phyloP scores from a whole-genome alignment of 2,888 invertebrate genomes.

The Calameuta idolon region DNA sequence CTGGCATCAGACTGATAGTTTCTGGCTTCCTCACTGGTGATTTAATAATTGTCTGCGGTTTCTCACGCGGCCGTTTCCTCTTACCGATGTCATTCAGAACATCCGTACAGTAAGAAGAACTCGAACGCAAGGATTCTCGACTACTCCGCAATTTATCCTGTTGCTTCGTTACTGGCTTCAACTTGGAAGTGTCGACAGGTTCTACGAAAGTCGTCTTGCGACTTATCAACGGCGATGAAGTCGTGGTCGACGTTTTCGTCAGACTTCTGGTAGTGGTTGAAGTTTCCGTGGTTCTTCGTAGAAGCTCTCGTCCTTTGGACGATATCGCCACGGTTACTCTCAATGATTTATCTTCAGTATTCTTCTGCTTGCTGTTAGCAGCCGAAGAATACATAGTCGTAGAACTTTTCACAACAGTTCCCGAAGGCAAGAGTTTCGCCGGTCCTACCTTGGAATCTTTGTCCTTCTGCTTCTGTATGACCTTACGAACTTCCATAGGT shows the following conservation, averaged over 20 bases:
- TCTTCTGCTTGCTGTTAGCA: slow-evolving; percentile 47
- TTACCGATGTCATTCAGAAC: slow-evolving; percentile 32
- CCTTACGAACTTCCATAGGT: slow-evolving; percentile 71
- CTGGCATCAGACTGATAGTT: slow-evolving; percentile 38
- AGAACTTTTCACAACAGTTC: slow-evolving; percentile 65
- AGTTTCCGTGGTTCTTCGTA: slow-evolving; percentile 47
- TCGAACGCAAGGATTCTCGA: slow-evolving; percentile 30
- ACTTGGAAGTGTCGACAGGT: slow-evolving; percentile 22
- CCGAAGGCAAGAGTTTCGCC: slow-evolving; percentile 48
- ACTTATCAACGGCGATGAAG: slow-evolving; percentile 24
- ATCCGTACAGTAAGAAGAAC: slow-evolving; percentile 14
- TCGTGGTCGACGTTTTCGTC: slow-evolving; percentile 19
- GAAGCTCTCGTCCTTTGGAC: slow-evolving; percentile 58
- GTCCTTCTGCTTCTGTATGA: slow-evolving; percentile 43
- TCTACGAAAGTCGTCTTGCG: slow-evolving; percentile 36
- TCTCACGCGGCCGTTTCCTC: slow-evolving; percentile 55
- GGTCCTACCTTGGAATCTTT: slow-evolving; percentile 31
- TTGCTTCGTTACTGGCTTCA: slow-evolving; percentile 41
- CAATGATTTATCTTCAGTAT: slow-evolving; percentile 62
- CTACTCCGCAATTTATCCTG: slow-evolving; percentile 43
- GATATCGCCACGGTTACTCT: slow-evolving; percentile 67
- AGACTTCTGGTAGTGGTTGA: slow-evolving; percentile 17
- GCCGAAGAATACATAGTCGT: slow-evolving; percentile 62
- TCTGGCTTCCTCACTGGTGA: slow-evolving; percentile 41
- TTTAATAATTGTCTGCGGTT: slow-evolving; percentile 58